Base-by-base conservation (phyloP, 2,797 vertebrate species). In the Danio kyathit region DNA sequence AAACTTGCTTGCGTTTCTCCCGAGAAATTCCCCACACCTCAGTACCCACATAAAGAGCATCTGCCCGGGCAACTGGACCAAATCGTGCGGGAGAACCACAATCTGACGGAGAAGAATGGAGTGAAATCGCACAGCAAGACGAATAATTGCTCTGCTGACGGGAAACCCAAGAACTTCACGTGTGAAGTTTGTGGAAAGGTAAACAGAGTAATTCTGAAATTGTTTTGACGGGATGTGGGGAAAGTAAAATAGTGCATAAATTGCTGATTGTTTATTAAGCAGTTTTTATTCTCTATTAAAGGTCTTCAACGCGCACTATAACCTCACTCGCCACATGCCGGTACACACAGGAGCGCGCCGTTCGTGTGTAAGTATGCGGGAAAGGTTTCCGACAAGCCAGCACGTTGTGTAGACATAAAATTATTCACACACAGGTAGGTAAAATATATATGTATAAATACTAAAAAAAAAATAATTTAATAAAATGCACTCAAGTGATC, bases 141-240 rank as follows among this genome's bases (percentile, higher is more conserved):
- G 5, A 91, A 91, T 71, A 88, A 92, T 75, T 86, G 90, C 49
- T 80, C 92, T 0, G 84, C 91, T 0, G 97, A 97, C 71, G 96
- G 96, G 4, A 99, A 98, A 78, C 96, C 96, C 82, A 99, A 98
- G 87, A 96, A 97, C 92, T 99, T 99, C 87, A 98, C 97, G 13
- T 99, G 97, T 82, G 97, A 98, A 92, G 97, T 99, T 83, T 99
- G 97, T 88, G 97, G 97, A 89, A 99, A 98, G 97, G 97, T 98
- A 77, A 74, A 74, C 38, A 0, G 49, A 29, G 41, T 12, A 1
- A 57, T 19, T 59, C 66, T 67, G 17, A 41, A 11, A 11, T 41
- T 41, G 38, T 64, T 76, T 16, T n/a, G 19, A 54, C 41, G 6
- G n/a, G 38, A 52, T 16, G 11, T 19, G 54, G 17, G 4, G 1